phyloP scores from a whole-genome alignment of 1,140 invertebrate genomes.

The Drosophila nigrodunni region DNA sequence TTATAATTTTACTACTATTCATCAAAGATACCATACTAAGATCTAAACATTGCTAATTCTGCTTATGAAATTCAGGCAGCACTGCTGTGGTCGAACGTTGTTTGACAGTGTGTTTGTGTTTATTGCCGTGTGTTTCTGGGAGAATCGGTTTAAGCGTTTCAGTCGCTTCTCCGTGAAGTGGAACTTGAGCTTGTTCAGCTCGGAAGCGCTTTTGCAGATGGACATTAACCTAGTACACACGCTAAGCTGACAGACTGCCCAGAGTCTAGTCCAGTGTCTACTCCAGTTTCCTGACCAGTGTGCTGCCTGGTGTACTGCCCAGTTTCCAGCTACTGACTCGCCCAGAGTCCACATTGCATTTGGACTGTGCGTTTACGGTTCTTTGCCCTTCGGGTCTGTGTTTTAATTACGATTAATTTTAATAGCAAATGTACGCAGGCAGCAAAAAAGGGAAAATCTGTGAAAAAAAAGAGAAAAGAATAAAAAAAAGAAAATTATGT shows the following conservation, averaged over 20 bases:
- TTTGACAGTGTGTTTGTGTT: slow-evolving; percentile 17
- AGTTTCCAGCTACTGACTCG: too few relatives aligned
- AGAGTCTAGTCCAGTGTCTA: background rate
- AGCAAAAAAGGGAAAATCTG: slow-evolving; percentile 6
- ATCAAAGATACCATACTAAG: too few relatives aligned
- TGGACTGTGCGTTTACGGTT: background rate
- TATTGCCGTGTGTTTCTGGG: slow-evolving; percentile 39
- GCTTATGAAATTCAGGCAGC: too few relatives aligned
- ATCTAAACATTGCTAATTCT: background rate
- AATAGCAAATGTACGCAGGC: slow-evolving; percentile 26
- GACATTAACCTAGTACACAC: slow-evolving; percentile 40
- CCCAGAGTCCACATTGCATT: too few relatives aligned
- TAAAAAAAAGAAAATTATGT: slow-evolving; percentile 22
- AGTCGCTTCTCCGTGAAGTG: slow-evolving; percentile 51
- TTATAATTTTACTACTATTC: too few relatives aligned
- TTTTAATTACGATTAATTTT: slow-evolving; percentile 43
- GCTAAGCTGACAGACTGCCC: slow-evolving; percentile 2
- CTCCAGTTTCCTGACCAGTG: background rate
- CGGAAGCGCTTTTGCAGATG: slow-evolving; percentile 32
- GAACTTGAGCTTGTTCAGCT: slow-evolving; percentile 39
- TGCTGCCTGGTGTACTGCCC: background rate
- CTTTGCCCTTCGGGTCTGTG: slow-evolving; percentile 19
- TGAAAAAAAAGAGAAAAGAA: slow-evolving; percentile 9
- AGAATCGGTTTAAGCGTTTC: slow-evolving; percentile 62
- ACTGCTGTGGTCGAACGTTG: background rate